Evolutionary conservation across 2,888 invertebrate species (phyloP), one percentile per base, ranked within the genome.

Genomic region (Aphelenchoides bicaudatus): DNA sequence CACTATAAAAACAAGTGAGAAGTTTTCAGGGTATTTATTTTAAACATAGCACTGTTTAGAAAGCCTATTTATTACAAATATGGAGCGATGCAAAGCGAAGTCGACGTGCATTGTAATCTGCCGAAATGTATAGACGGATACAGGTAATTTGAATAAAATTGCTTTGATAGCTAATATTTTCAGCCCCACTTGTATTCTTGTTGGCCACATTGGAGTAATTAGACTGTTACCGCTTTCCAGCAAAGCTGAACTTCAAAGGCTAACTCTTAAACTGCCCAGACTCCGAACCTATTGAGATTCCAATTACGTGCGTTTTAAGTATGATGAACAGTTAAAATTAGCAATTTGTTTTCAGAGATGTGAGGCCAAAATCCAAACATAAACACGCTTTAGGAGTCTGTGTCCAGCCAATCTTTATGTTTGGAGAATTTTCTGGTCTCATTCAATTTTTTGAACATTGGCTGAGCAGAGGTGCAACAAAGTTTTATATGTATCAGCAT

Each of bases 391-490:
- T 71, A 3, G 71, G 67, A 30, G 71, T 71, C 13, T 71, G 71
- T 34, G 51, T 71, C 6, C 71, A 71, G 43, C 67, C 71, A 2
- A 66, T 71, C n/a, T 71, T 65, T 61, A 63, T 67, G 37, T 65
- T 63, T 51, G 61, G 66, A 21, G 71, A 71, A 21, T 71, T 63
- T 60, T 60, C 70, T 5, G 38, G 67, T 5, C 56, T 71, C 13
- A 56, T 66, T 3, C 67, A 68, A 49, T 71, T 69, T 30, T 71
- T 71, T 60, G 71, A 71, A 47, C 65, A 65, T 25, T 71, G 71
- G 71, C 38, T 71, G 2, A 63, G 63, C 1, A 60, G 63, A 25
- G 71, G 71, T n/a, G 70, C 71, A 37, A 69, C 68, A 0, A 71
- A 71, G 37, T 71, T 71, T 59, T 71, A 66, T 46, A 68, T 71